Evolutionary conservation across 2,888 invertebrate genomes (phyloP), one percentile per base, ranked within the genome.

Genomic region (Camponotus fellah): DNA sequence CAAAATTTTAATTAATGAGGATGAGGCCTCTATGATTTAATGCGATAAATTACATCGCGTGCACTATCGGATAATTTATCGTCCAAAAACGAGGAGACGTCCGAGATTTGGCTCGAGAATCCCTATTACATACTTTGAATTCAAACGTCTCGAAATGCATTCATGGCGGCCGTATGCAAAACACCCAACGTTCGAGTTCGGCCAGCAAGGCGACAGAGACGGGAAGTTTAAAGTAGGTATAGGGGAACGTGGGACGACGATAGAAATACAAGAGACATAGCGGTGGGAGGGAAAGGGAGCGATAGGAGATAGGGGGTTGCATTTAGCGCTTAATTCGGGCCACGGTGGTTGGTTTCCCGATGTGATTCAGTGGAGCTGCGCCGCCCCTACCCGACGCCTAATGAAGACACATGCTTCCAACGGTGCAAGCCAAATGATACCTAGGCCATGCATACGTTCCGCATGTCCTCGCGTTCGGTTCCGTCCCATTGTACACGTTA

Each of bases 321-420:
- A 92, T 93, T 93, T 92, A 92, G 92, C 87, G 92, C 91, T 93
- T 93, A 92, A 93, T 92, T 92, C 90, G 86, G 91, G 85, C 90
- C 91, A 91, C 92, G 91, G 90, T 85, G 91, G 88, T 91, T 91
- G 90, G 90, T 90, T 92, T 91, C 90, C 84, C 92, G 87, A 91
- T 91, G 92, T 92, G 92, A 93, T 93, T 93, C 92, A 92, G 90
- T 91, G 91, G 89, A 90, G 89, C 87, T 87, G 89, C 90, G 87
- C 91, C 89, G 87, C 90, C 91, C 88, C 85, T 90, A 88, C 89
- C 88, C 89, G 72, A 90, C 90, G 88, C 91, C 91, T 92, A 92
- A 93, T 92, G 92, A 93, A 92, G 92, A 93, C 91, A 91, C 92
- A 92, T 92, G 92, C 91, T 91, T 90, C 88, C 86, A 92, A 86